Base-by-base conservation (phyloP, 92 coral and sea anemone species). In the Bergia sp. region DNA sequence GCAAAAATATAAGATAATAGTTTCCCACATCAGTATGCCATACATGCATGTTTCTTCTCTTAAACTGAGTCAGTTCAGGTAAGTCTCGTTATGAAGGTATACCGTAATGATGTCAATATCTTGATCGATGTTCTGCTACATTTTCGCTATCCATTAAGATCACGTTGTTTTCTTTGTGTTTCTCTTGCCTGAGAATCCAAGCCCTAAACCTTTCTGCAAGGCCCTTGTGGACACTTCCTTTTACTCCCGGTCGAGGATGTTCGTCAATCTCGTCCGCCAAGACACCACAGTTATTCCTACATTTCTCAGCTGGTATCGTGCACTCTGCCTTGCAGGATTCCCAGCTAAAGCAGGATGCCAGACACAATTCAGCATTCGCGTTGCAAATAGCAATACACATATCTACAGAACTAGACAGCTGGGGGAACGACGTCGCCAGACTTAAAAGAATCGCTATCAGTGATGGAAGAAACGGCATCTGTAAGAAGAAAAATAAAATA, bases 321-420 rank as follows among this genome's bases (percentile, higher is more conserved):
- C 82, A 79, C 40, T 79, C 82, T 0, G 23, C 1, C 5, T 23
- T 1, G n/a, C 82, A 79, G 7, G 82, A 49, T 11, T 79, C 66
- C 82, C 58, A 47, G 16, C 11, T 39, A 45, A 11, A 45, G 65
- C 82, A 79, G 82, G 40, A 66, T 44, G 82, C 49, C 20, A 79
- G 2, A 39, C 82, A 79, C 66, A 45, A 20, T 23, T 49, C n/a
- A 1, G 39, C 82, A 47, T 79, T 44, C 9, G 82, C 82, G n/a
- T 79, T 79, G 41, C 82, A 79, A 23, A n/a, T 44, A 45, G 82
- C 82, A 23, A 79, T 36, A 53, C 82, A 79, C 20, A 10, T 0
- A 37, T 45, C 7, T 9, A 21, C 36, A 50, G 66, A 47, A 23
- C 64, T 45, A 23, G 64, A 45, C 58, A 47, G 15, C 42, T 45